Percentiles rank a stretch among this genome's conserved stretches.
Conservation (phyloP, 2,113 vertebrate genomes). For the Rattus norvegicus region DNA sequence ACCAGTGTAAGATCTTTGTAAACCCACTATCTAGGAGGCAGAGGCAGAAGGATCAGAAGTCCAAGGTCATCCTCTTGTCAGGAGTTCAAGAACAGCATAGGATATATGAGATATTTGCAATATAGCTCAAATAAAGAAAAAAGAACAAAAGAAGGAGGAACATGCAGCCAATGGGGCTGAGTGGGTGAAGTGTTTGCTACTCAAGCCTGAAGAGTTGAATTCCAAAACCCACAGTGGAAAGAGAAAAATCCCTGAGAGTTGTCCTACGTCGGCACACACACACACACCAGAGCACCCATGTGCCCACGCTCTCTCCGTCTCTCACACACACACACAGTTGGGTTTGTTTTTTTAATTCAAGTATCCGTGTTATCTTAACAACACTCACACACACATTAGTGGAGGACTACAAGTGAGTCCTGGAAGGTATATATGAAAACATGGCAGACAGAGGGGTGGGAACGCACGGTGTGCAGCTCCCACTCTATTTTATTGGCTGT, state of each 20-base stretch:
- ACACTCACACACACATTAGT: not conserved
- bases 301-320: not conserved
- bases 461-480: not conserved
- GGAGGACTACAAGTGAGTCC: not conserved
- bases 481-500: not conserved
- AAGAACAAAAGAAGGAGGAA: not conserved
- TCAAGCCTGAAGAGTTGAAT: too few relatives aligned
- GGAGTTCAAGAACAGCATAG: not conserved
- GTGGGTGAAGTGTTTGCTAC: not conserved
- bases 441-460: not conserved
- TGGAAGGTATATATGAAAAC: not conserved
- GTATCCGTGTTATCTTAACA: not conserved
- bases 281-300: not conserved
- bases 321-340: not conserved
- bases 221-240: too few relatives aligned
- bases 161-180: too few relatives aligned
- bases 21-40: not conserved
- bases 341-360: not conserved
- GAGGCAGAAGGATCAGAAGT: not conserved
- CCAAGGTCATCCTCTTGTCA: not conserved
- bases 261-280: too few relatives aligned
- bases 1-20: not conserved
- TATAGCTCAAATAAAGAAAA: too few relatives aligned
- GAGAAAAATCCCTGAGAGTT: not conserved
- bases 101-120: not conserved